Conservation (phyloP, 2,113 vertebrate genomes). For the Sander vitreus region DNA sequence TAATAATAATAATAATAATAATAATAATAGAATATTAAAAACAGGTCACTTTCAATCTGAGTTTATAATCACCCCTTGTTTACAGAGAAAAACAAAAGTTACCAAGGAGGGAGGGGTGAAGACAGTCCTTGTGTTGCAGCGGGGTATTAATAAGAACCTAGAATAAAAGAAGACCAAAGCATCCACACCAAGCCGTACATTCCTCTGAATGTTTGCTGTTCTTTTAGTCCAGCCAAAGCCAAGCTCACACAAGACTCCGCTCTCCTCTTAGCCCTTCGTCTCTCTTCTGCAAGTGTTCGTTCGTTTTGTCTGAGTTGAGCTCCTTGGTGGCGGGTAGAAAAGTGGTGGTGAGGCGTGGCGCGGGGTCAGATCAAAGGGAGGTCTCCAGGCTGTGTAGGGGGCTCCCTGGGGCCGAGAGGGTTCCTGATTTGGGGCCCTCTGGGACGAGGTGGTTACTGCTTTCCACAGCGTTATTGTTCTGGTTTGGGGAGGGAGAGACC, state of each 20-base stretch:
- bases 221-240: conserved; percentile 93
- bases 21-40: conserved; percentile 78
- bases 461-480: conserved; percentile 99
- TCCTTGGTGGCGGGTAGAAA: conserved; percentile 68
- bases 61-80: conserved; percentile 90
- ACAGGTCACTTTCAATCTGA: conserved; percentile 93
- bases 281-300: conserved; percentile 55
- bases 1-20: conserved; percentile 72
- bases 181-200: conserved; percentile 90
- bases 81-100: conserved; percentile 74
- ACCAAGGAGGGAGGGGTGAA: conserved; percentile 72
- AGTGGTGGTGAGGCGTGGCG: conserved; percentile 61
- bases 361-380: conserved; percentile 94
- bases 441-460: conserved; percentile 94
- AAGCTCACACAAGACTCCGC: conserved; percentile 85
- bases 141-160: conserved; percentile 88
- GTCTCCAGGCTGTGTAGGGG: conserved; percentile 99
- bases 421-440: conserved; percentile 94
- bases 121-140: conserved; percentile 81
- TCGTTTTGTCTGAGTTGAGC: conserved; percentile 68
- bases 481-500: conserved; percentile 91
- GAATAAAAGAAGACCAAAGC: conserved; percentile 82
- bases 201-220: conserved; percentile 93
- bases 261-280: conserved; percentile 50
- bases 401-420: conserved; percentile 94